These are phyloP conservation scores for Neodiprion fabricii DNA, from an alignment of 1,140 invertebrate genomes.

Conservation along the genomic window DNA sequence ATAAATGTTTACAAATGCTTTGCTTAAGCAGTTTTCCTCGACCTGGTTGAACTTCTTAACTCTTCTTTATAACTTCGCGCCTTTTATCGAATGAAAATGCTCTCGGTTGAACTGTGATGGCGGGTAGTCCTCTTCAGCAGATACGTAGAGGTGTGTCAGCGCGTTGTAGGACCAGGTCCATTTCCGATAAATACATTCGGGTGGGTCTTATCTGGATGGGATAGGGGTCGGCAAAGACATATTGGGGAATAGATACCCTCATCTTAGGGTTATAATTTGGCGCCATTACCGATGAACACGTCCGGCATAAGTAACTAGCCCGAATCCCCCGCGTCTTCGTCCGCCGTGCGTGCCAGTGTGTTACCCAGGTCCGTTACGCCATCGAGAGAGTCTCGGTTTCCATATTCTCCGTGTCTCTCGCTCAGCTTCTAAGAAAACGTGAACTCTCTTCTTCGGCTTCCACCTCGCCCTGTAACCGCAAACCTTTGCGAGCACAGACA, in stretches of 20 bases:
- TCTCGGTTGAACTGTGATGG: too few relatives aligned
- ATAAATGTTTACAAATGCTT: too few relatives aligned
- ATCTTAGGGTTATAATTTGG: conserved; percentile 37
- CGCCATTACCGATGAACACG: conserved; percentile 30
- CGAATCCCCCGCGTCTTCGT: background rate
- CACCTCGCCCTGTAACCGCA: background rate
- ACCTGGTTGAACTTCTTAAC: too few relatives aligned
- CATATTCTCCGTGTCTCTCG: background rate
- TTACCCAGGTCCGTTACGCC: background rate
- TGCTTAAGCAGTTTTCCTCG: too few relatives aligned
- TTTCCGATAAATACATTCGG: background rate
- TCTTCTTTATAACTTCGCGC: too few relatives aligned
- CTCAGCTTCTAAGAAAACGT: background rate
- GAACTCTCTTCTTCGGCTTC: background rate
- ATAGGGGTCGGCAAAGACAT: background rate
- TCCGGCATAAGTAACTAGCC: conserved; percentile 31
- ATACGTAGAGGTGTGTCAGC: background rate
- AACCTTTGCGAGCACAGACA: conserved; percentile 2
- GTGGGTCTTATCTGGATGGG: background rate
- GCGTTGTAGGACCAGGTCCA: background rate
- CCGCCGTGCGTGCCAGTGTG: background rate
- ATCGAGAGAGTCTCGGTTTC: background rate
- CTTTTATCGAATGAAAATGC: too few relatives aligned
- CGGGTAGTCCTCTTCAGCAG: too few relatives aligned
- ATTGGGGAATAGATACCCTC: conserved; percentile 32